These are phyloP conservation scores for Bombus terrestris DNA, from an alignment of 1,140 invertebrate species.

Conservation along the genomic window DNA sequence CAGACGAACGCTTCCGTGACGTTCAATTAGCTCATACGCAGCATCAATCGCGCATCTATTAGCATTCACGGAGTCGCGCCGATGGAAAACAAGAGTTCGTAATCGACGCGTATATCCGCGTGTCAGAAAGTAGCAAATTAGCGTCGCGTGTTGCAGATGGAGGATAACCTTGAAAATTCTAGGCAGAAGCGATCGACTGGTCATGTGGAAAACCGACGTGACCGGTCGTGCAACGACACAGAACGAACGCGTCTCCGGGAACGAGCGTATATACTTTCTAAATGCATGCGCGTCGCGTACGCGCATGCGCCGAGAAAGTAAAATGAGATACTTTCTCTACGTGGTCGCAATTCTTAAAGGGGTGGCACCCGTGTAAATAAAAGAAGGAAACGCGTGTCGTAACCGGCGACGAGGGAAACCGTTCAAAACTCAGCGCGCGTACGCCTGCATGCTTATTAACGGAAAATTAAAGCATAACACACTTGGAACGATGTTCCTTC, in stretches of 20 bases:
- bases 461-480: conserved; percentile 35
- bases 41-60: neutral
- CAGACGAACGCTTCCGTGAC: neutral
- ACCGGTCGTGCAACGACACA: neutral
- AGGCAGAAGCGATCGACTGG: neutral
- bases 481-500: neutral
- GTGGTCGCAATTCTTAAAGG: conserved; percentile 9
- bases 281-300: neutral
- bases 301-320: conserved; percentile 24
- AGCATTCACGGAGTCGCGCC: neutral
- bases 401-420: neutral
- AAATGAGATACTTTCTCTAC: conserved; percentile 40
- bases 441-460: neutral
- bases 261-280: conserved; percentile 15
- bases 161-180: conserved; percentile 17
- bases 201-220: neutral
- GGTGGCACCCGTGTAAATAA: neutral
- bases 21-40: neutral
- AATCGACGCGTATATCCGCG: neutral
- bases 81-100: neutral
- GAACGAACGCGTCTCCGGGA: neutral
- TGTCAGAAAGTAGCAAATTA: neutral
- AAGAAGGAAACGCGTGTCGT: conserved; percentile 5
- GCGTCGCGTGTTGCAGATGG: neutral
- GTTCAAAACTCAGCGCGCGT: conserved; percentile 5